These are phyloP conservation scores for Oncopeltus fasciatus DNA, from an alignment of 1,140 invertebrate species.

Conservation along the genomic window DNA sequence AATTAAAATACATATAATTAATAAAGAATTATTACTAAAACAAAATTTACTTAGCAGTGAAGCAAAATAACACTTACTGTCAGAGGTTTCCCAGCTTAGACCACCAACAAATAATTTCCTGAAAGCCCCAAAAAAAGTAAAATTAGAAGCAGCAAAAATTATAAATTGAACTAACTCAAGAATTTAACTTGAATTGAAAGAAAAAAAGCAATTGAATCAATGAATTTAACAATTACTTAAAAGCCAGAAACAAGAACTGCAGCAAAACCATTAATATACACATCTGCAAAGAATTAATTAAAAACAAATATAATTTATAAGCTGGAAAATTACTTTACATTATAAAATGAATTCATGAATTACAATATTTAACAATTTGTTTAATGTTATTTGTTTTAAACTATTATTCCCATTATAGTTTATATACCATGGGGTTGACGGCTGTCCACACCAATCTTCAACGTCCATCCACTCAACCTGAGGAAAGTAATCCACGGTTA, in stretches of 20 bases:
- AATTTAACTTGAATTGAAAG: background rate
- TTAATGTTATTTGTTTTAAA: conserved; percentile 11
- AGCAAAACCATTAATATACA: background rate
- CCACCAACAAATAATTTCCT: conserved; percentile 97
- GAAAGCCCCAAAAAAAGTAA: conserved; percentile 40
- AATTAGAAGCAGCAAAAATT: background rate
- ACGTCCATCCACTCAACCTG: conserved; percentile 25
- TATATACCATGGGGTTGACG: conserved; percentile 28
- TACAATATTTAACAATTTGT: background rate
- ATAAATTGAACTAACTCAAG: background rate
- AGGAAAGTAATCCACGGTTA: conserved; percentile 27
- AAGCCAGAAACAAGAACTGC: background rate
- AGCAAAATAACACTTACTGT: conserved; percentile 60
- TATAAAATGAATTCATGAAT: conserved; percentile 1
- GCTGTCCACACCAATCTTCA: conserved; percentile 19
- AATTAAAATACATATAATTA: conserved; percentile 28
- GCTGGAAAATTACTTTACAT: too few relatives aligned
- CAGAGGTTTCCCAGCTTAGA: conserved; percentile 91
- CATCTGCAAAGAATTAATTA: conserved; percentile 6
- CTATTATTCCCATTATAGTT: conserved; percentile 14
- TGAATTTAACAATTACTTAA: background rate
- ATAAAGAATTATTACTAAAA: background rate
- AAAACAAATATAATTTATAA: conserved; percentile 11
- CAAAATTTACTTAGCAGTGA: background rate
- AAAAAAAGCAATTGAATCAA: background rate